Evolutionary conservation across 2,888 invertebrate species (phyloP).

Genomic region (Habroteleia sp.): DNA sequence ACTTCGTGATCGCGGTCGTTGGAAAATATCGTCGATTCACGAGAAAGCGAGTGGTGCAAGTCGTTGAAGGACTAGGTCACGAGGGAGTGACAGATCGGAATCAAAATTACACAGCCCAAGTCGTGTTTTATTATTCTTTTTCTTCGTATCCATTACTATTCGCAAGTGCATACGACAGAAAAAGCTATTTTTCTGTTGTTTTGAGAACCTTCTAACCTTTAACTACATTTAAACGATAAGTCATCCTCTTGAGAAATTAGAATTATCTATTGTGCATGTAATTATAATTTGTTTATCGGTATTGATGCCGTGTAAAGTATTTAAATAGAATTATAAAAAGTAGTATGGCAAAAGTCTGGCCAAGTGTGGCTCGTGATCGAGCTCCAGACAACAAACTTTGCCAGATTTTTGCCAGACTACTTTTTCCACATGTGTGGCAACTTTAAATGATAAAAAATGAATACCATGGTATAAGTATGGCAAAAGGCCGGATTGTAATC

Average conservation of each 20-base stretch:
- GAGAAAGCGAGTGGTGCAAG: slow-evolving; percentile 55
- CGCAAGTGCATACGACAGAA: slow-evolving; percentile 1
- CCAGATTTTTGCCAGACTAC: too few species aligned
- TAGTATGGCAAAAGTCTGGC: too few species aligned
- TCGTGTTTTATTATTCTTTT: slow-evolving; percentile 52
- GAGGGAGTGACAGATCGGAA: slow-evolving; percentile 65
- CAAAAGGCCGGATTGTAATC: too few species aligned
- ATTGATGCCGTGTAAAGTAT: slow-evolving; percentile 11
- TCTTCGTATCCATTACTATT: slow-evolving; percentile 12
- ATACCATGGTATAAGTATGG: too few species aligned
- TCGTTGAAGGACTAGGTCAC: slow-evolving; percentile 60
- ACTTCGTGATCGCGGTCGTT: slow-evolving; percentile 1
- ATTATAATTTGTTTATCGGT: slow-evolving; percentile 17
- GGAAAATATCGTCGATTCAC: slow-evolving; percentile 27
- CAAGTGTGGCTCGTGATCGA: too few species aligned
- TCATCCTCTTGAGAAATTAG: slow-evolving; percentile 28
- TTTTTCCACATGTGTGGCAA: too few species aligned
- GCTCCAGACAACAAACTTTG: too few species aligned
- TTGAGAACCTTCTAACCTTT: slow-evolving; percentile 36
- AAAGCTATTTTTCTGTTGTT: slow-evolving; percentile 10
- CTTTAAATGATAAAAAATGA: too few species aligned
- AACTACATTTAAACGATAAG: slow-evolving; percentile 11
- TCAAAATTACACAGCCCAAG: slow-evolving; percentile 48
- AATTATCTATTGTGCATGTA: slow-evolving; percentile 23
- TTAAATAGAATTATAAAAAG: slow-evolving; percentile 24